Base-by-base conservation (phyloP, 2,888 invertebrate species). In the Neelides folsomi region DNA sequence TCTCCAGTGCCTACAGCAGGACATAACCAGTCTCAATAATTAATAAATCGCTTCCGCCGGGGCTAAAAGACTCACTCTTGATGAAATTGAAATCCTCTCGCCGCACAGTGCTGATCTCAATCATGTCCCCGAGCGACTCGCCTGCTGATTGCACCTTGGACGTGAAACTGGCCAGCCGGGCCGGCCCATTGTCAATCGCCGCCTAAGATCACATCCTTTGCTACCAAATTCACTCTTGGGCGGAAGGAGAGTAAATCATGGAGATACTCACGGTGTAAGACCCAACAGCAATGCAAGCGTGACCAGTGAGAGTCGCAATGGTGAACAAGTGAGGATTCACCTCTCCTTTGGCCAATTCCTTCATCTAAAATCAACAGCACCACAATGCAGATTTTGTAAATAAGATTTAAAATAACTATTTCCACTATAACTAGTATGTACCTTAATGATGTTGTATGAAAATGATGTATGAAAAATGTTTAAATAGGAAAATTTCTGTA, bases 231-330 rank as follows among this genome's bases (percentile, higher is more conserved):
- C 16, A 6, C n/a, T 2, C 35, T 34, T 37, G 3, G 9, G 37
- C 19, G 27, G 51, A 20, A 37, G 3, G 4, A 27, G 4, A 27
- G 27, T 27, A 3, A 5, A 5, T 27, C 27, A 37, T n/a, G n/a
- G n/a, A n/a, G n/a, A n/a, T 41, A 65, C 69, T 67, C 67, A 87
- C 86, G 34, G 85, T 79, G 70, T 84, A 86, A 45, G 81, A 81
- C 35, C 84, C 85, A 46, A 78, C 79, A 2, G 81, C 74, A 51
- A 82, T 70, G 59, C 73, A 73, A 43, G 88, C 88, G 71, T 90
- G 90, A 0, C 88, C 88, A 7, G 92, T 92, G 53, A 93, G 75
- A 12, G 93, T 93, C 44, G 92, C 92, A 65, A 93, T 77, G 6
- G 90, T 92, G 71, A 88, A 87, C 51, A 95, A 71, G 71, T 87